Conservation (phyloP, 2,888 invertebrate species). For the Caenorhabditis imperialis region DNA sequence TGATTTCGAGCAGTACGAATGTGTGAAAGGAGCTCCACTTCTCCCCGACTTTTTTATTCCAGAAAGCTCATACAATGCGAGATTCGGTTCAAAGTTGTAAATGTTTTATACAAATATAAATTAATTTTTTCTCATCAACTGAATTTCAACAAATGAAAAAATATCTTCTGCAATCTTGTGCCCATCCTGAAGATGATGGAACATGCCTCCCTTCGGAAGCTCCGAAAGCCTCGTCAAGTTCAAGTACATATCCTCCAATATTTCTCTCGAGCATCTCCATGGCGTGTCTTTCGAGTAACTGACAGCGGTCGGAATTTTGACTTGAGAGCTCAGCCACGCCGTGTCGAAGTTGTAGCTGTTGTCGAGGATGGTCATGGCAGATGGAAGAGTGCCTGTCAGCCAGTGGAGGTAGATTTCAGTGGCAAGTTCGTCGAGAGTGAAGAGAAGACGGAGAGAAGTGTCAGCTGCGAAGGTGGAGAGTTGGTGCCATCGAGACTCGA, state of each 20-base stretch:
- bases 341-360: constrained; percentile 41
- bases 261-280: constrained; percentile 34
- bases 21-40: constrained; percentile 86
- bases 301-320: constrained; percentile 28
- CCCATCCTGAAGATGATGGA: constrained; percentile 61
- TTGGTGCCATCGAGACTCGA: constrained; percentile 55
- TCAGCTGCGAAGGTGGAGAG: constrained; percentile 24
- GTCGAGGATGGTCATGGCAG: constrained; percentile 42
- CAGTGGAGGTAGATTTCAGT: constrained; percentile 68
- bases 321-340: constrained; percentile 39
- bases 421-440: constrained; percentile 67
- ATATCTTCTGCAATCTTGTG: constrained; percentile 64
- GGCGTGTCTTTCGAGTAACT: constrained; percentile 43
- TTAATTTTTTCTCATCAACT: constrained; percentile 24
- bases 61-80: constrained; percentile 8
- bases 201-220: constrained; percentile 61
- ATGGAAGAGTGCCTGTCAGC: constrained; percentile 58
- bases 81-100: constrained; percentile 36
- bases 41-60: constrained; percentile 90
- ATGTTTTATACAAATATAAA: constrained; percentile 6
- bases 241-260: constrained; percentile 44
- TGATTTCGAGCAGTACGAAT: constrained; percentile 88
- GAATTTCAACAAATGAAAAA: constrained; percentile 66
- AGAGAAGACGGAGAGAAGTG: constrained; percentile 51
- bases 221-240: constrained; percentile 51